These are phyloP conservation scores for Anodontia alba DNA, from an alignment of 2,888 invertebrate genomes.

Conservation along the genomic window DNA sequence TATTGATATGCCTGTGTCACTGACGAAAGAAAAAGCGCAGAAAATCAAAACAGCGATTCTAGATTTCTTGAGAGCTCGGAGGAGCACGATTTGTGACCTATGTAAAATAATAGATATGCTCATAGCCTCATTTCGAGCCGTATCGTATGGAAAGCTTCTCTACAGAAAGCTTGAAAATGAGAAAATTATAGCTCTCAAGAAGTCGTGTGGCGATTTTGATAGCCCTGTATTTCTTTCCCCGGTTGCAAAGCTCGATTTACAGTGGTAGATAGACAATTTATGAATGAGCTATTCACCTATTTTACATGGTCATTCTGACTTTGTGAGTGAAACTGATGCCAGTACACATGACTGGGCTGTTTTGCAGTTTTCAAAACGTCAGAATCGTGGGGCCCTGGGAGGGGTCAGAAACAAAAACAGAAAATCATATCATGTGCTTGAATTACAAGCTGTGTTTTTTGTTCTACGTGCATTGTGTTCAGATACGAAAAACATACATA, in stretches of 20 bases:
- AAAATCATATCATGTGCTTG: conserved; percentile 23
- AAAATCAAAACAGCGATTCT: neutral
- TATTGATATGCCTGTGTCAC: conserved; percentile 33
- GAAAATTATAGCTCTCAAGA: conserved; percentile 12
- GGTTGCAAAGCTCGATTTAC: neutral
- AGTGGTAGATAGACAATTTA: conserved; percentile 10
- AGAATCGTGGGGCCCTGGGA: neutral
- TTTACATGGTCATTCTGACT: neutral
- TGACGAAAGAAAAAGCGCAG: conserved; percentile 21
- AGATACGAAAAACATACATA: conserved; percentile 19
- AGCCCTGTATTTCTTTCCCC: neutral
- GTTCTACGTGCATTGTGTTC: conserved; percentile 9
- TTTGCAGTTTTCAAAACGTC: neutral
- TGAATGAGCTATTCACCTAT: neutral
- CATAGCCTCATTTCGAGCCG: conserved; percentile 12
- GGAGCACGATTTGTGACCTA: neutral
- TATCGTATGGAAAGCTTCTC: neutral
- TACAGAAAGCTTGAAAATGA: conserved; percentile 17
- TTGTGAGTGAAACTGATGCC: conserved; percentile 4
- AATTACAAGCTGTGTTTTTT: conserved; percentile 26
- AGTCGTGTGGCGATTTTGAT: conserved; percentile 7
- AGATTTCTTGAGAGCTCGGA: neutral
- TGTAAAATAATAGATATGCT: neutral
- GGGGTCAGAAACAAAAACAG: neutral
- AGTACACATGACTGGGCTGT: conserved; percentile 16